A percentile compares a stretch with the other conserved stretches of the same genome.
Conservation (phyloP, 2,113 vertebrate species). For the Anarhynchus alexandrinus region DNA sequence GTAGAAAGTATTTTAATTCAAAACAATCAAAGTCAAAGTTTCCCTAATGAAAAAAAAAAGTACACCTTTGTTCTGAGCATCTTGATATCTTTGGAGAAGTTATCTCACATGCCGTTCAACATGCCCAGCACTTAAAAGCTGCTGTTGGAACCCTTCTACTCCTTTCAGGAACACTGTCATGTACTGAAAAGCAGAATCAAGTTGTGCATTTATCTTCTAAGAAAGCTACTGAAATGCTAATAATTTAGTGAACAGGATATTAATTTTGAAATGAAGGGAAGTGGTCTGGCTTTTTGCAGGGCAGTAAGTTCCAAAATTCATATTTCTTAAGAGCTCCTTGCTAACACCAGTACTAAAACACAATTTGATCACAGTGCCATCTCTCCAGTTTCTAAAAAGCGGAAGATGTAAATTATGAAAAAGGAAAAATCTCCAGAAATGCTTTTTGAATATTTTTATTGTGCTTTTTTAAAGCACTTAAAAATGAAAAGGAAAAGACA, state of each 20-base stretch:
- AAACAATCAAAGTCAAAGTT: background rate
- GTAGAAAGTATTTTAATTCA: background rate
- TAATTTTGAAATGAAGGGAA: background rate
- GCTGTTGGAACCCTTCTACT: background rate
- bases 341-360: background rate
- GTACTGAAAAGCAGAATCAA: background rate
- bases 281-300: background rate
- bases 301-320: background rate
- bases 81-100: background rate
- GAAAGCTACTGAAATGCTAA: background rate
- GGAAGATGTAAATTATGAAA: background rate
- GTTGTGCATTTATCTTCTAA: background rate
- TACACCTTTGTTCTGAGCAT: background rate
- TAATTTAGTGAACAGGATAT: background rate
- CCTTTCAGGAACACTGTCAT: background rate
- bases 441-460: background rate
- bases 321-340: background rate
- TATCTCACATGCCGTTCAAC: background rate
- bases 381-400: background rate
- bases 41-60: background rate
- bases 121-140: background rate
- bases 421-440: background rate
- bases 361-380: background rate
- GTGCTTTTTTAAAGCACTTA: background rate
- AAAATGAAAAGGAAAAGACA: background rate